Evolutionary conservation across 1,140 invertebrate genomes (phyloP).

Genomic region (Dendroctonus valens): DNA sequence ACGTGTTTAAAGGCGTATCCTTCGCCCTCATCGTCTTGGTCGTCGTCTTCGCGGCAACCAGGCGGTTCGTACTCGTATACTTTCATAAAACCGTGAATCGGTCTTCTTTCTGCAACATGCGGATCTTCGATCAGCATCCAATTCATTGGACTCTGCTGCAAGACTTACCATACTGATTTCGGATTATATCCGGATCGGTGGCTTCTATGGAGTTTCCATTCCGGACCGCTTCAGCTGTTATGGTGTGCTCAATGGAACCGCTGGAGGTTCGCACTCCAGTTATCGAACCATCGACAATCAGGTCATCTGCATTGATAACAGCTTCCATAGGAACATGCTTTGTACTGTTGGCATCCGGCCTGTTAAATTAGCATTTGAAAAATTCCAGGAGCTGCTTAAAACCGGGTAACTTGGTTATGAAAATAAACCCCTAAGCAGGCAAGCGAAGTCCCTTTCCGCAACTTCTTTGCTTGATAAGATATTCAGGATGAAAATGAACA

Average conservation of each 20-base stretch:
- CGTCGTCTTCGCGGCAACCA: slow-evolving; percentile 44
- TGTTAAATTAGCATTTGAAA: slow-evolving; percentile 27
- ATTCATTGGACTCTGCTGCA: background rate
- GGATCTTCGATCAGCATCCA: background rate
- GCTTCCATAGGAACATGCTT: slow-evolving; percentile 63
- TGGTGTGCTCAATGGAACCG: slow-evolving; percentile 37
- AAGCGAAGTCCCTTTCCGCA: too few species aligned
- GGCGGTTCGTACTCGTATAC: slow-evolving; percentile 48
- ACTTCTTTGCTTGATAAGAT: too few species aligned
- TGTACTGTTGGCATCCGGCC: slow-evolving; percentile 53
- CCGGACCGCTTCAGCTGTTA: slow-evolving; percentile 41
- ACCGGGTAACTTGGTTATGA: too few species aligned
- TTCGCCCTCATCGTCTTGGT: slow-evolving; percentile 45
- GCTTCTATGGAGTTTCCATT: slow-evolving; percentile 47
- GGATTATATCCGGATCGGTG: slow-evolving; percentile 76
- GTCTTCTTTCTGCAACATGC: slow-evolving; percentile 42
- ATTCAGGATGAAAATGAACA: too few species aligned
- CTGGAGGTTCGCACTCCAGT: slow-evolving; percentile 43
- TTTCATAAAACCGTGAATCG: slow-evolving; percentile 49
- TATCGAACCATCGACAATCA: slow-evolving; percentile 47
- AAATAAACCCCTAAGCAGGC: too few species aligned
- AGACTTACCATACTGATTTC: slow-evolving; percentile 76
- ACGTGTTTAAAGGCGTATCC: slow-evolving; percentile 49
- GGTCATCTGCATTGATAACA: slow-evolving; percentile 46
- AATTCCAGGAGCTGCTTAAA: too few species aligned